These are phyloP conservation scores for Catamblyrhynchus diadema DNA, from an alignment of 2,797 vertebrate genomes.

Conservation along the genomic window DNA sequence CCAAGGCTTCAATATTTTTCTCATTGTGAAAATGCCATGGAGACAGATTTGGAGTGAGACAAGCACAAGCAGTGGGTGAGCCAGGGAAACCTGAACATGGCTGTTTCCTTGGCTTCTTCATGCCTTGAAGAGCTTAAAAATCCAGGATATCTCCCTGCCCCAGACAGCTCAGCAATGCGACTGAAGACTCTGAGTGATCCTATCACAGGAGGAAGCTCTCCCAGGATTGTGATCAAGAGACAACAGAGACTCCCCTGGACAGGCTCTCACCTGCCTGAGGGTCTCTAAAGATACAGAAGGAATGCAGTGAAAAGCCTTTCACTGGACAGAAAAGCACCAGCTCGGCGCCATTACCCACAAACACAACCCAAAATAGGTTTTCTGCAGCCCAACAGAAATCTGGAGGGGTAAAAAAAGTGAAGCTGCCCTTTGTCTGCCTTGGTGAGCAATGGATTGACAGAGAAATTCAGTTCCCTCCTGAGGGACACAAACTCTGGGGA, in stretches of 20 bases:
- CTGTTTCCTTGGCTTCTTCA: not conserved
- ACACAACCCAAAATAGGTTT: not conserved
- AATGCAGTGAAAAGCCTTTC: not conserved
- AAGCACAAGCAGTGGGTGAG: not conserved
- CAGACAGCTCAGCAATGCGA: not conserved
- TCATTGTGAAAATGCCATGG: not conserved
- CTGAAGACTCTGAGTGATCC: slow-evolving; percentile 16
- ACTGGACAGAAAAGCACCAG: not conserved
- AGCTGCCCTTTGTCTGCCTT: not conserved
- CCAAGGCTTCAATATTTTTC: not conserved
- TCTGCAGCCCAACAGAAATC: not conserved
- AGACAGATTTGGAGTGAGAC: not conserved
- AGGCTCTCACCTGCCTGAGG: slow-evolving; percentile 12
- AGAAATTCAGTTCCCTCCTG: not conserved
- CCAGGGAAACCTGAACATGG: not conserved
- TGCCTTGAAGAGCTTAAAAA: not conserved
- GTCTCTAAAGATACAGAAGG: slow-evolving; percentile 7
- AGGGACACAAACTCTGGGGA: not conserved
- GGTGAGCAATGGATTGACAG: not conserved
- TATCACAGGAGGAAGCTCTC: slow-evolving; percentile 1
- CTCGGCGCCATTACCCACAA: not conserved
- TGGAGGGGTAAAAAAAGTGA: accelerated
- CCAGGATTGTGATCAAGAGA: slow-evolving; percentile 28
- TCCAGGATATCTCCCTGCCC: not conserved
- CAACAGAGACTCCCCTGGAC: not conserved